Base-by-base conservation (phyloP, 1,140 invertebrate genomes). In the Zaprionus nigranus region DNA sequence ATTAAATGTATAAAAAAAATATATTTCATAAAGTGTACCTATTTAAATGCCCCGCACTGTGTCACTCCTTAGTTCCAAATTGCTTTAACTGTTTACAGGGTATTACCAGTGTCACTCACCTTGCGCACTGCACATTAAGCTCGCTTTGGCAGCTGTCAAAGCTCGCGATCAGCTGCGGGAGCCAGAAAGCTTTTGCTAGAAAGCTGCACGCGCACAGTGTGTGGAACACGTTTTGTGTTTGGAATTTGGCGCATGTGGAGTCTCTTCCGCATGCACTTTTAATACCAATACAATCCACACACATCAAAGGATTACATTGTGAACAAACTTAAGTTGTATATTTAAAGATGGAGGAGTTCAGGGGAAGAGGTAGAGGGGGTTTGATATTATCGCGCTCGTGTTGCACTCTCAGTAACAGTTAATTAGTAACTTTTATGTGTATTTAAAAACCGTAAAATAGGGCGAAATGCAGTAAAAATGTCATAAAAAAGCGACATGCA, bases 401-500 rank as follows among this genome's bases (percentile, higher is more conserved):
- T 49, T 20, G 17, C 46, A 36, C 15, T 53, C 9, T 54, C 51
- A 59, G 15, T 36, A 30, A 59, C 36, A 43, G 24, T 22, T 57
- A 40, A 53, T 68, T 58, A 63, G 20, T 12, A 56, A 56, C 9
- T 54, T 17, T 60, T 67, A 66, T 73, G 56, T 43, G 9, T 28
- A 51, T 59, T 57, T 84, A 77, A 68, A 67, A 65, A 58, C 61
- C 40, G 60, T 68, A 43, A 51, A 57, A 65, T 56, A 43, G 22
- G 60, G n/a, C 63, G 66, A 51, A 67, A 69, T 69, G 69, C 63
- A 73, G 68, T 83, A 46, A 58, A 63, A 71, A 65, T 40, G 30
- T 26, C 43, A 67, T 67, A 26, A 75, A 59, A 57, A 66, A 53
- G 30, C 51, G 74, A 82, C 79, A 65, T 81, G 75, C 71, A 64